Percentiles rank a stretch among this genome's conserved stretches.
phyloP scores from a whole-genome alignment of 2,797 vertebrate genomes.

The Danio kyathit region DNA sequence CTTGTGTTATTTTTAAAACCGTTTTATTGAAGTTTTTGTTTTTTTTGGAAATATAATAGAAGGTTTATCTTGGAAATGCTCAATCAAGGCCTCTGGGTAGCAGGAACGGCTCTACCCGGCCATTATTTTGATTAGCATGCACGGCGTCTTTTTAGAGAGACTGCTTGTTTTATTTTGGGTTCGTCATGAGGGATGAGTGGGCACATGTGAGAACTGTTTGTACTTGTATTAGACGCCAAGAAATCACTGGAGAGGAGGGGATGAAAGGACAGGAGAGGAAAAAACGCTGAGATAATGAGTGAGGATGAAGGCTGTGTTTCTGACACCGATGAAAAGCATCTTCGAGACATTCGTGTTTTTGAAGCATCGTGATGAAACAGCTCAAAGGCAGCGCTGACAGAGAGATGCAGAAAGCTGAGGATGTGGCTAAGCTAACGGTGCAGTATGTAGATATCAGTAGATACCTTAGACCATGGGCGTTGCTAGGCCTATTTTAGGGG shows the following conservation, averaged over 20 bases:
- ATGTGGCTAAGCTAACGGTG: too few species aligned
- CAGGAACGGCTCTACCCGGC: neutral
- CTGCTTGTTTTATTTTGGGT: slow-evolving; percentile 70
- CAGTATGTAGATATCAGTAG: too few species aligned
- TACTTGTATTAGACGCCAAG: slow-evolving; percentile 54
- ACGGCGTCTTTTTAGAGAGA: slow-evolving; percentile 71
- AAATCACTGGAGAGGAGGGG: slow-evolving; percentile 45
- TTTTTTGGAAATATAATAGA: too few species aligned
- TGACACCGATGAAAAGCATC: neutral
- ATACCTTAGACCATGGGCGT: too few species aligned
- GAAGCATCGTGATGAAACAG: neutral
- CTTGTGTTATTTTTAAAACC: too few species aligned
- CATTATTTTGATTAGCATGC: slow-evolving; percentile 60
- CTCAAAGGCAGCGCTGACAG: too few species aligned
- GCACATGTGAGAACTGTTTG: slow-evolving; percentile 72
- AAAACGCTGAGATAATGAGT: slow-evolving; percentile 10
- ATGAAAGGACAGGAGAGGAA: slow-evolving; percentile 19
- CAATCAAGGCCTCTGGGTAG: neutral
- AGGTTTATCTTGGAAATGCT: neutral
- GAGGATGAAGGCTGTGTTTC: neutral
- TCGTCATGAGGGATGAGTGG: slow-evolving; percentile 71
- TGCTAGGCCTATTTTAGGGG: too few species aligned
- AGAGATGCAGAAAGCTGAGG: too few species aligned
- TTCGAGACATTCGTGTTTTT: neutral
- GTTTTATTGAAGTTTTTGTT: too few species aligned